Evolutionary conservation across 2,797 vertebrate species (phyloP).

Genomic region (Poecile montanus): DNA sequence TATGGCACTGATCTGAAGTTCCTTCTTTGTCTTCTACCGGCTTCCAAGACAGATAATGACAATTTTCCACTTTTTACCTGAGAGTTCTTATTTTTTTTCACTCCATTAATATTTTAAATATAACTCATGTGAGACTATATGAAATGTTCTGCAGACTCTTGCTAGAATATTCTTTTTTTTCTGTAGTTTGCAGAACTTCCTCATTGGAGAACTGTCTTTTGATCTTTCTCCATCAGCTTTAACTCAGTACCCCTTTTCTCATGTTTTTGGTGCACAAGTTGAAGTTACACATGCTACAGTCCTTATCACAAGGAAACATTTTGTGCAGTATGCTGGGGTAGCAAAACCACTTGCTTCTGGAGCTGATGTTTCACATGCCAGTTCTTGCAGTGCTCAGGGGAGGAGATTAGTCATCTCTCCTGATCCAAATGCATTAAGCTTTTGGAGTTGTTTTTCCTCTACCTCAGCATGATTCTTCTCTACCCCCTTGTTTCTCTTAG

Average conservation of each 20-base stretch:
- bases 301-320: background rate
- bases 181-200: background rate
- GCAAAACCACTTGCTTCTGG: background rate
- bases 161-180: background rate
- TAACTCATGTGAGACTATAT: background rate
- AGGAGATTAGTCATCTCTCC: slow-evolving; percentile 48
- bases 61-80: background rate
- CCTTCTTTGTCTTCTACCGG: background rate
- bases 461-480: slow-evolving; percentile 40
- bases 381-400: background rate
- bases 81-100: background rate
- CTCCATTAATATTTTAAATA: background rate
- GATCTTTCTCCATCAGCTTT: background rate
- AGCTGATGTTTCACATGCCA: background rate
- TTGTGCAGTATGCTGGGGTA: background rate
- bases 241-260: background rate
- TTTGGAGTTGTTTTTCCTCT: slow-evolving; percentile 41
- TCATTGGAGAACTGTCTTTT: background rate
- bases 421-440: slow-evolving; percentile 3
- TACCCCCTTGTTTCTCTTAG: background rate
- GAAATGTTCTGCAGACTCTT: background rate
- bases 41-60: background rate
- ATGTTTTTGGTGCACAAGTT: background rate
- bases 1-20: background rate
- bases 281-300: background rate